These are phyloP conservation scores for Hippasteria phrygiana DNA, from an alignment of 53 echinoderm and acorn worm genomes.

Conservation along the genomic window DNA sequence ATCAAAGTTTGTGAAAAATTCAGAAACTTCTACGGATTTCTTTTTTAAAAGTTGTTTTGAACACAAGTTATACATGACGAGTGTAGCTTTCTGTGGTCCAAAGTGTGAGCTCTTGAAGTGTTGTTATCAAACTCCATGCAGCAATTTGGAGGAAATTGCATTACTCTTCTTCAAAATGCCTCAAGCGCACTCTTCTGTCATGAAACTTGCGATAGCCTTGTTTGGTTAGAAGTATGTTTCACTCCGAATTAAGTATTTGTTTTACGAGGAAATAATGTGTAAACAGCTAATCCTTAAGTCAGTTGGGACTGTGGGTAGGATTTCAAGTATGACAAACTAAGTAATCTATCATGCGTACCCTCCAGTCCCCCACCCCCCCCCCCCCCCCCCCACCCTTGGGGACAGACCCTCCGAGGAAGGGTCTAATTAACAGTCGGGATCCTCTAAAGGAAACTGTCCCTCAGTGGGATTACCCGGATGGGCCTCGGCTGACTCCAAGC, in stretches of 20 bases:
- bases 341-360: neutral
- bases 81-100: too few species aligned
- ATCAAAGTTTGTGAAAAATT: too few species aligned
- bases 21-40: too few species aligned
- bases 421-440: conserved; percentile 26
- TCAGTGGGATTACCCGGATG: conserved; percentile 14
- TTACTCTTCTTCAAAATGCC: neutral
- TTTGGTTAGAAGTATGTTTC: neutral
- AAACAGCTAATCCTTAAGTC: neutral
- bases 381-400: neutral
- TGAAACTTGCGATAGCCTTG: neutral
- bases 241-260: neutral
- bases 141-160: neutral
- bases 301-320: neutral
- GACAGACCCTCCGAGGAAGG: conserved; percentile 38
- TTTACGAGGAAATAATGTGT: neutral
- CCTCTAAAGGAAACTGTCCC: conserved; percentile 24
- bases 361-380: neutral
- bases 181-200: neutral
- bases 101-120: too few species aligned
- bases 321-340: neutral
- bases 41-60: too few species aligned
- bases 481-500: neutral
- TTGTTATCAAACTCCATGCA: too few species aligned
- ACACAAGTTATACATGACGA: too few species aligned